Evolutionary conservation across 2,888 invertebrate species (phyloP), one percentile per base, ranked within the genome.

Genomic region (Stenotaenia linearis): DNA sequence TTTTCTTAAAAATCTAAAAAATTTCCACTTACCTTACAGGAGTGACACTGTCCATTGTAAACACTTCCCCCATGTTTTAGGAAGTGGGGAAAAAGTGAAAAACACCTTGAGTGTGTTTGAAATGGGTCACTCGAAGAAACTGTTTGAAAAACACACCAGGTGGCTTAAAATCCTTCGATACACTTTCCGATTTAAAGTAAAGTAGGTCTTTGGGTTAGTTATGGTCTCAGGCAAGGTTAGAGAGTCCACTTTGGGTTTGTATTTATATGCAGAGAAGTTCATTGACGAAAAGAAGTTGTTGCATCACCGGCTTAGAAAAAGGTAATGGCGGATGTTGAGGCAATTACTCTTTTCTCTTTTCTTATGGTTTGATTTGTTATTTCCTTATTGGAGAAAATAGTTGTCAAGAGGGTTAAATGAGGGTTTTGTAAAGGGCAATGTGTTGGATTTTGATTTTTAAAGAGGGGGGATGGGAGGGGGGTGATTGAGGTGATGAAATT

Each of bases 331-430:
- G 69, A 69, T 69, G 69, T 69, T 69, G 69, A 69, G 28, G 69
- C 69, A 28, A 69, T 69, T 69, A 69, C 25, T 69, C 4, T 12
- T n/a, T 69, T 1, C 4, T 28, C 25, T 69, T 69, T 69, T 69
- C 69, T 69, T 69, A 69, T 69, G n/a, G 25, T 69, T 69, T 69
- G 69, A 69, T 69, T 69, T 69, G 69, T 69, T 69, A 69, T 69
- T 69, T 69, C 69, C 69, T 69, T 6, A 69, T 69, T 69, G 69
- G 28, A 25, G 25, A 69, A 69, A 28, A 28, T 69, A 50, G 18
- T 50, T 18, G 21, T 50, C 18, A 50, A 18, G 50, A 69, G 21
- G 23, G 23, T 25, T 23, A 23, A 21, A 10, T 61, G 23, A 28
- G 12, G n/a, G 9, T 69, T 61, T 23, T 18, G 10, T 25, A 5